Evolutionary conservation across 2,888 invertebrate genomes (phyloP), one percentile per base, ranked within the genome.

Genomic region (Sphecodes monilicornis): DNA sequence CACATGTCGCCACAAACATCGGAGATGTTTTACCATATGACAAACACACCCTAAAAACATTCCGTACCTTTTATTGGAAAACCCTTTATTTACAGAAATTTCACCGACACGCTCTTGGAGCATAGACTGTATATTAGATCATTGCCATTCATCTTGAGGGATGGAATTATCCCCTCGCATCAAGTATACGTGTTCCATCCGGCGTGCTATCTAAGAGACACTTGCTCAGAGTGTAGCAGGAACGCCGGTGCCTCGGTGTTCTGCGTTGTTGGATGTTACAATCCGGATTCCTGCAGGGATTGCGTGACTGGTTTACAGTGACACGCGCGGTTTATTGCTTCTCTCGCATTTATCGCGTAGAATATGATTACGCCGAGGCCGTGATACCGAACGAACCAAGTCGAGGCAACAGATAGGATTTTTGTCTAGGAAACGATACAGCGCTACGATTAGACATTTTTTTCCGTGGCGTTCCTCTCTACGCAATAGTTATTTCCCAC

Each of bases 271-370:
- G 76, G 54, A 64, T 81, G 81, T 82, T 84, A 84, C 81, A 80
- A 64, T 74, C 79, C 64, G 83, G 72, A 83, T 85, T 83, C 79
- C 73, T 46, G 72, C 75, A 78, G 68, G 68, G 77, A 75, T 77
- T 43, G 57, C 70, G 66, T 70, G 78, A 54, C 36, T 50, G 36
- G 74, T 84, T 85, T 80, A 70, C 50, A 75, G 79, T 78, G 79
- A 46, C 76, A 41, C 76, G 32, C 13, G 18, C 60, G 50, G 72
- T 83, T 85, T 83, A 85, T 76, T 54, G 73, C 73, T 39, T 76
- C 41, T 29, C 73, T 50, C 43, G 69, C 69, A 39, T 54, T 46
- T 50, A 78, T 43, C 77, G 73, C 64, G 72, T 6, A 6, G 82
- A 79, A 75, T 74, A 82, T 74, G 82, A 82, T 82, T 70, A 69